phyloP scores from a whole-genome alignment of 2,797 vertebrate species.

The Fringilla coelebs region DNA sequence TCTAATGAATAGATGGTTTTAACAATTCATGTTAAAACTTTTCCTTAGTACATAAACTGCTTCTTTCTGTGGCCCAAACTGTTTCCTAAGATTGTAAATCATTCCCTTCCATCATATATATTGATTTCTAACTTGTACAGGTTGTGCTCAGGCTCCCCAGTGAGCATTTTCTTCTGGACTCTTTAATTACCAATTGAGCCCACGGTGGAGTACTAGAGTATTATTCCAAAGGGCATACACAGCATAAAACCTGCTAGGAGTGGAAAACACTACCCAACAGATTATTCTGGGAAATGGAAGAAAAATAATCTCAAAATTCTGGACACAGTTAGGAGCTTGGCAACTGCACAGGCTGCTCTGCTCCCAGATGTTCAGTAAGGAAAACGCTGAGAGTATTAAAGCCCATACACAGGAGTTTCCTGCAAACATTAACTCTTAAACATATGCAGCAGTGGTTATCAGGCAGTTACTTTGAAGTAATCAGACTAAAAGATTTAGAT shows the following conservation, averaged over 20 bases:
- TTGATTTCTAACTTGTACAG: background rate
- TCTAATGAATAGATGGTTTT: background rate
- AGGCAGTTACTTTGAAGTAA: background rate
- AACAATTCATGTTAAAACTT: background rate
- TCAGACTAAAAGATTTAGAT: background rate
- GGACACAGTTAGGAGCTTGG: conserved; percentile 24
- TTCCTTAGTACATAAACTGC: background rate
- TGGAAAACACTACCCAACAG: background rate
- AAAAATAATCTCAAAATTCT: conserved; percentile 40
- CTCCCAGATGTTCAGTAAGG: conserved; percentile 10
- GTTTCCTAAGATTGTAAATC: background rate
- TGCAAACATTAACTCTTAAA: background rate
- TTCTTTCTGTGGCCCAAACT: background rate
- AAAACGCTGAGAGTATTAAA: background rate
- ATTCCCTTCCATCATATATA: background rate
- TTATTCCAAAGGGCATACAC: background rate
- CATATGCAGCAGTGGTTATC: background rate
- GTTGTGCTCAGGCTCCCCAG: background rate
- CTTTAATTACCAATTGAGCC: background rate
- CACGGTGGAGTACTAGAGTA: background rate
- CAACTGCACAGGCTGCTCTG: background rate
- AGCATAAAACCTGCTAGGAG: background rate
- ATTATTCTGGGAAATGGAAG: conserved; percentile 3
- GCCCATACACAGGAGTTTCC: background rate
- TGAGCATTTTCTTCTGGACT: background rate